A percentile compares a stretch with the other conserved stretches of the same genome.
Conservation (phyloP, 2,888 invertebrate genomes). For the Hybos culiciformis region DNA sequence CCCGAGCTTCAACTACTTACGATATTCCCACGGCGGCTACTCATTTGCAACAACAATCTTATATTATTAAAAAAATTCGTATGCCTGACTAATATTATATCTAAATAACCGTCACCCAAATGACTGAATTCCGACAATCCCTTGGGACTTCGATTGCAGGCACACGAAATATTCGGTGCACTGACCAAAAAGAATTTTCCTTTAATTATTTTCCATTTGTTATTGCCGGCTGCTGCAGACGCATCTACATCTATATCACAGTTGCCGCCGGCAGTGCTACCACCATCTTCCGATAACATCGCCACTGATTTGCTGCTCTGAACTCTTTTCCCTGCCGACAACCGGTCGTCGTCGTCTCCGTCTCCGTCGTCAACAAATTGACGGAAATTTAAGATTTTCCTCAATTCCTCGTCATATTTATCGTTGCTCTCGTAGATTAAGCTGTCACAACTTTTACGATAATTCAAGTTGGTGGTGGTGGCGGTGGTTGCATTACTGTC, state of each 20-base stretch:
- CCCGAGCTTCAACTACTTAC: too few relatives aligned
- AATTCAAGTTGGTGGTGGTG: too few relatives aligned
- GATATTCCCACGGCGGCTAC: constrained; percentile 48
- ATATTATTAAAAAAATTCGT: constrained; percentile 58
- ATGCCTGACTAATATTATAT: constrained; percentile 59
- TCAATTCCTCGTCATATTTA: constrained; percentile 10
- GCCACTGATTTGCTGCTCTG: too few relatives aligned
- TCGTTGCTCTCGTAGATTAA: too few relatives aligned
- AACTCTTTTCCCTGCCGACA: too few relatives aligned
- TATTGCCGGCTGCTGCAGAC: too few relatives aligned
- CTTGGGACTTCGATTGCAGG: constrained; percentile 56
- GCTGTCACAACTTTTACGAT: too few relatives aligned
- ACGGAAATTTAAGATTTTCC: constrained; percentile 8
- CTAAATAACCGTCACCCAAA: constrained; percentile 64
- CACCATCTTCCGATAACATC: too few relatives aligned
- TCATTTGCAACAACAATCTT: constrained; percentile 48
- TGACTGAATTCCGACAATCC: constrained; percentile 68
- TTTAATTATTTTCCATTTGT: constrained; percentile 44
- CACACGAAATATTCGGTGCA: constrained; percentile 62
- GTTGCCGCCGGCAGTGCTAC: not conserved
- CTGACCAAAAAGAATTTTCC: constrained; percentile 67
- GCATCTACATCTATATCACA: too few relatives aligned
- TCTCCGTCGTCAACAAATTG: not conserved
- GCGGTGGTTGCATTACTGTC: too few relatives aligned
- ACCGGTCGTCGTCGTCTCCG: too few relatives aligned